Base-by-base conservation (phyloP, 53 echinoderm and acorn worm species). In the Antedon mediterranea region DNA sequence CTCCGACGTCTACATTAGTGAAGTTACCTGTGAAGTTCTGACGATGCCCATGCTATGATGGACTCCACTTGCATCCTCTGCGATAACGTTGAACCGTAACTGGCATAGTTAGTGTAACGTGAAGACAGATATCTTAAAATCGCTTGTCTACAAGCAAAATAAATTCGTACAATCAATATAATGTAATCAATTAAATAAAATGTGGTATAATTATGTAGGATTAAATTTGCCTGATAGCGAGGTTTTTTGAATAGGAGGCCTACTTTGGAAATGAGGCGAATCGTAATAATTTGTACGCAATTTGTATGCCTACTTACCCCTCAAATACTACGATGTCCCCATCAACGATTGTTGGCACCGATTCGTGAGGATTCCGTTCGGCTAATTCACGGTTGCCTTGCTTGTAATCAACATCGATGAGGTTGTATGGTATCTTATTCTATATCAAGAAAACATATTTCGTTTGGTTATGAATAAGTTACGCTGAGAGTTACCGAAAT, bases 271-370 rank as follows among this genome's bases (percentile, higher is more conserved):
- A n/a, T n/a, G n/a, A n/a, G n/a, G n/a, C n/a, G n/a, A n/a, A n/a
- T n/a, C n/a, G n/a, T n/a, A n/a, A n/a, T n/a, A n/a, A n/a, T n/a
- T n/a, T n/a, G n/a, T n/a, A n/a, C n/a, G n/a, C n/a, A n/a, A n/a
- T n/a, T n/a, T n/a, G n/a, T n/a, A 75, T n/a, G n/a, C n/a, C 6
- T 0, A 70, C 82, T 83, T 80, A 89, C 89, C 82, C 89, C 31
- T 86, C 89, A 34, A 86, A 89, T 18, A 89, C 83, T 34, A 77
- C 76, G 8, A 89, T 31, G 3, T 86, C 86, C 28, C 89, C 86
- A 33, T 89, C 89, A 0, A 80, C 73, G 2, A 89, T 80, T 4
- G 77, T 82, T 3, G 89, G 89, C 15, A 89, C 85, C 26, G 82
- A 79, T 33, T 86, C 79, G n/a, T 86, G 89, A 0, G 83, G 80